Evolutionary conservation across 2,888 invertebrate genomes (phyloP).

Genomic region (Agonum fuliginosum): DNA sequence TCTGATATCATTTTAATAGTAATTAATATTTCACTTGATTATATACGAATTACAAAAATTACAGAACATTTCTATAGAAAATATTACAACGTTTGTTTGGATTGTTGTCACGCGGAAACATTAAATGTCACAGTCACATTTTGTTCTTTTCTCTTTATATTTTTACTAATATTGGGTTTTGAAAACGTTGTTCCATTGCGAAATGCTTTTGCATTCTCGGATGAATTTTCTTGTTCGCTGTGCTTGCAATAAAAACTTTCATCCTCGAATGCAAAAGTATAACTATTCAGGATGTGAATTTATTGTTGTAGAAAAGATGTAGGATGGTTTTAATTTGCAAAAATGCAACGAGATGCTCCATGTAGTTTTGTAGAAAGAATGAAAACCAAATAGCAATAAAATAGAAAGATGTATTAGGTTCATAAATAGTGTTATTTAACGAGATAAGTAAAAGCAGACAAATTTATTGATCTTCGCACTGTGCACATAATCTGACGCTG

Average conservation of each 20-base stretch:
- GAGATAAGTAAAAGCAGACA: constrained; percentile 34
- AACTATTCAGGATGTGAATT: constrained; percentile 1
- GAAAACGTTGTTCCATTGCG: too few relatives aligned
- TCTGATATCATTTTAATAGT: too few relatives aligned
- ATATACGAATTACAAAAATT: too few relatives aligned
- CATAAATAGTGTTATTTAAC: constrained; percentile 32
- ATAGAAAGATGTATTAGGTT: constrained; percentile 37
- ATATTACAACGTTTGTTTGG: too few relatives aligned
- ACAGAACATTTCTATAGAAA: too few relatives aligned
- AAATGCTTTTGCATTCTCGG: neutral
- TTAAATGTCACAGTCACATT: too few relatives aligned
- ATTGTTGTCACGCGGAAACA: too few relatives aligned
- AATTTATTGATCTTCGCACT: constrained; percentile 36
- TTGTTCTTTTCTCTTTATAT: too few relatives aligned
- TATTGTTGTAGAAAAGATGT: neutral
- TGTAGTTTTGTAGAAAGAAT: constrained; percentile 4
- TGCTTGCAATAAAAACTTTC: too few relatives aligned
- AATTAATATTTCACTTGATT: too few relatives aligned
- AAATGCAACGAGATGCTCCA: constrained; percentile 2
- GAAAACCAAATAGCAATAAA: constrained; percentile 16
- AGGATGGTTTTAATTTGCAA: constrained; percentile 30
- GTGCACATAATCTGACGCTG: constrained; percentile 19
- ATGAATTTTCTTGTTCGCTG: too few relatives aligned
- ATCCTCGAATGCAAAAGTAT: neutral
- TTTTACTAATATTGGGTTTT: too few relatives aligned